Conservation (phyloP, 2,888 invertebrate genomes). For the Ethmia dodecea region DNA sequence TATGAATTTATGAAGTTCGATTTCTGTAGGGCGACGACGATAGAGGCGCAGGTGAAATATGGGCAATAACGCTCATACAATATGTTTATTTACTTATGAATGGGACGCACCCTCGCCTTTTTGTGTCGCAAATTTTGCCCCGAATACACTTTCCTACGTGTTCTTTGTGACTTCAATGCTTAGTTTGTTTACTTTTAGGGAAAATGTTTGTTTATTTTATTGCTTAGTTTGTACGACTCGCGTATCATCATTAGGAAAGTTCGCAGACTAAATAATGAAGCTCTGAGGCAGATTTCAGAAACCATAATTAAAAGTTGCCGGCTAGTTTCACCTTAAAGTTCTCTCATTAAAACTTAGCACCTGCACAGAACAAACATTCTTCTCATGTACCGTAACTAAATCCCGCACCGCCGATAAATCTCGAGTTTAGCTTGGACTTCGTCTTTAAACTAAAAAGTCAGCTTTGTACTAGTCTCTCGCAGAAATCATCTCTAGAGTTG, state of each 20-base stretch:
- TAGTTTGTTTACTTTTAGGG: no score
- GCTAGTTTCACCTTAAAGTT: constrained; percentile 64
- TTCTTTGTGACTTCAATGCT: neutral
- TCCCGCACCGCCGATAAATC: constrained; percentile 32
- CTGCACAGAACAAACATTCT: constrained; percentile 61
- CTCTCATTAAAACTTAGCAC: constrained; percentile 68
- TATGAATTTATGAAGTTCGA: constrained; percentile 41
- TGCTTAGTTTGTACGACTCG: no score
- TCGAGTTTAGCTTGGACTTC: constrained; percentile 19
- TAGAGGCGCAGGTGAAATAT: constrained; percentile 22
- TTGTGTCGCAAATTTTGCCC: constrained; percentile 14
- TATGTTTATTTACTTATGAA: constrained; percentile 34
- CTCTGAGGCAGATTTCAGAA: constrained; percentile 39
- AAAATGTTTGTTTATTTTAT: no score
- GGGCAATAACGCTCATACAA: constrained; percentile 20
- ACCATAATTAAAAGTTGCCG: constrained; percentile 66
- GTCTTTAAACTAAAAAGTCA: constrained; percentile 13
- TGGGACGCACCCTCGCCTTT: constrained; percentile 20
- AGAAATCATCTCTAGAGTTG: constrained; percentile 3
- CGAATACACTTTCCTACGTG: constrained; percentile 12
- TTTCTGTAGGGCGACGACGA: constrained; percentile 22
- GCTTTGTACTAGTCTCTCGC: constrained; percentile 5
- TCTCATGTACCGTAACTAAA: constrained; percentile 41
- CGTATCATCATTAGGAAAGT: constrained; percentile 52
- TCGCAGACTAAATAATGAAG: constrained; percentile 41